Evolutionary conservation across 2,888 invertebrate species (phyloP), one percentile per base, ranked within the genome.

Genomic region (Sussaba pulchella): DNA sequence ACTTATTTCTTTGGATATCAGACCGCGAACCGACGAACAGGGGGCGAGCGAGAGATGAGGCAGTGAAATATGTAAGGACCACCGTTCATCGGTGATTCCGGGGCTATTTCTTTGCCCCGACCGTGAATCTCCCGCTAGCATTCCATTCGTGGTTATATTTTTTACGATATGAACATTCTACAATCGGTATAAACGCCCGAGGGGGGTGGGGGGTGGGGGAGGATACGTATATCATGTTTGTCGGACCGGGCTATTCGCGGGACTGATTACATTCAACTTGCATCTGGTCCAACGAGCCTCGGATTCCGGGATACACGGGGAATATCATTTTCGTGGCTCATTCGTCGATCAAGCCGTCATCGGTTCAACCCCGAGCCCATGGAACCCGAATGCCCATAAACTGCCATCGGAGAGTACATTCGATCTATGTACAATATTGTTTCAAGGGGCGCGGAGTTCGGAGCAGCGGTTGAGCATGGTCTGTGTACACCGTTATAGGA

Each of bases 51-150:
- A 12, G 19, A 73, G 39, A 63, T 45, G 61, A 52, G 61, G 47
- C 52, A 66, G 45, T 78, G 61, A 75, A 78, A 81, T 71, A 71
- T 74, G 63, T 57, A 57, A n/a, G 43, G 47, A 73, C 39, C 59
- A 21, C 75, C 75, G 70, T 36, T 47, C 43, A 59, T 64, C 64
- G 73, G 52, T 17, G 81, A 81, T 78, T 73, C 57, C 54, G 57
- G 41, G 24, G 59, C 71, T 39, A 67, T 80, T 80, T 67, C 52
- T 64, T 71, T 66, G 43, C 2, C 75, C 43, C 66, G 24, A 50
- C 57, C 70, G 59, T 50, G 24, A 50, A 75, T 67, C 64, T 64
- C 6, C 43, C 64, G 43, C 24, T 24, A 17, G 69, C 45, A 64
- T 12, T 79, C 70, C 50, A 66, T 50, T 47, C 12, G 17, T 31